Base-by-base conservation (phyloP, 1,140 invertebrate species). In the Drosophila bocki region DNA sequence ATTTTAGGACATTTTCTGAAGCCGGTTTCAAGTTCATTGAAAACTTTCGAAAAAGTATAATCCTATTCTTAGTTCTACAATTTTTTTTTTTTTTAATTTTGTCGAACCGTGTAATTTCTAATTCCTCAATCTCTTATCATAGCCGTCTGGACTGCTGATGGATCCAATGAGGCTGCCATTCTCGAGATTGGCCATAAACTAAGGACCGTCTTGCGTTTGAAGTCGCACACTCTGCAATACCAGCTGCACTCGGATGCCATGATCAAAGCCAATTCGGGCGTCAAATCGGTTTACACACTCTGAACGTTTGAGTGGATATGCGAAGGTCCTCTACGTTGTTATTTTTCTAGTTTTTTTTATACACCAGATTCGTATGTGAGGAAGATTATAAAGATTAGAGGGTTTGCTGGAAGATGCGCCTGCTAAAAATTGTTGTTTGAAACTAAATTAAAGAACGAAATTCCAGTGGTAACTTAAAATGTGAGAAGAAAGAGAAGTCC, bases 231-330 rank as follows among this genome's bases (percentile, higher is more conserved):
- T 50, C 96, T 98, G 93, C 94, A 94, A 53, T 98, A 96, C 92
- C 96, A 98, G 93, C 94, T 96, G 58, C 97, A 98, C 92, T 95
- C 95, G 91, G 97, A 98, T 94, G 96, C 96, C n/a, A 96, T 96
- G 94, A 95, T 94, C 19, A 98, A 98, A 50, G 33, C 72, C 17
- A 88, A 69, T 65, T 82, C 85, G 39, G 75, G 54, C 50, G 82
- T 88, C 35, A 71, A 72, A 75, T 85, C 85, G 48, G 75, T 91
- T 54, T 88, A 88, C 54, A 90, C 74, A 45, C 60, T 88, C 44
- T 88, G 12, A 82, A 37, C 32, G 12, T 45, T 33, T 33, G 12
- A 42, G 44, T 48, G 29, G 12, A 22, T 37, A 22, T 37, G 22
- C 39, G 6, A 0, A 13, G 51, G 39, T 48, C 37, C 37, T 57